Evolutionary conservation across 2,113 vertebrate species (phyloP).

Genomic region (Asarcornis scutulata): DNA sequence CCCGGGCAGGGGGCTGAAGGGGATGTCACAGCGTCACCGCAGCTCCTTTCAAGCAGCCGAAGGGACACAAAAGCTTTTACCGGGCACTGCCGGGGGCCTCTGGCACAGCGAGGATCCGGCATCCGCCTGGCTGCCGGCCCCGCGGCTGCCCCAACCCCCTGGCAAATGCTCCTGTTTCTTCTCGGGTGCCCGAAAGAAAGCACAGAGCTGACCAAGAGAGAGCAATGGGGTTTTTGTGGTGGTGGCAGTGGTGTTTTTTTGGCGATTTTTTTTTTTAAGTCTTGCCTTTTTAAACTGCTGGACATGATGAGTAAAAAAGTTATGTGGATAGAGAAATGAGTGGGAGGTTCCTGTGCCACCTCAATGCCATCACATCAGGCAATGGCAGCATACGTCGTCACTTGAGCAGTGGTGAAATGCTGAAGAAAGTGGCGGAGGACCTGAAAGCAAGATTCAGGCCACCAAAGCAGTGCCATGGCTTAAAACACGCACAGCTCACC

Average conservation of each 20-base stretch:
- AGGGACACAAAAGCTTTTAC: background rate
- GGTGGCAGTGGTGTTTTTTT: no score
- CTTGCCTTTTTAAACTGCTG: background rate
- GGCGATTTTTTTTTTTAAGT: no score
- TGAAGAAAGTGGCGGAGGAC: background rate
- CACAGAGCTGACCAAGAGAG: background rate
- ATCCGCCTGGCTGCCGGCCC: slow-evolving; percentile 15
- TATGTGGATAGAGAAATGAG: background rate
- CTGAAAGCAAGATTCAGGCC: background rate
- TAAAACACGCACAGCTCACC: background rate
- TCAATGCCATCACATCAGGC: fast-evolving
- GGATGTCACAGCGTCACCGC: background rate
- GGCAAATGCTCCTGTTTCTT: background rate
- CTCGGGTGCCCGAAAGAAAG: background rate
- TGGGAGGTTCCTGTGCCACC: background rate
- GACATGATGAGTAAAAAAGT: background rate
- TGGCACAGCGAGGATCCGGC: slow-evolving; percentile 34
- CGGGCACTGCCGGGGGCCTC: background rate
- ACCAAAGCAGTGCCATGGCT: background rate
- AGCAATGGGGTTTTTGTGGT: background rate
- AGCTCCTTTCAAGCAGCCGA: background rate
- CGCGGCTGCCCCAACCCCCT: background rate
- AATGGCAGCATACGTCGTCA: background rate
- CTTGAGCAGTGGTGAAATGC: fast-evolving
- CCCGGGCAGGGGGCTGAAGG: background rate